Base-by-base conservation (phyloP, 2,113 vertebrate species). In the Romanogobio albipinnatus region DNA sequence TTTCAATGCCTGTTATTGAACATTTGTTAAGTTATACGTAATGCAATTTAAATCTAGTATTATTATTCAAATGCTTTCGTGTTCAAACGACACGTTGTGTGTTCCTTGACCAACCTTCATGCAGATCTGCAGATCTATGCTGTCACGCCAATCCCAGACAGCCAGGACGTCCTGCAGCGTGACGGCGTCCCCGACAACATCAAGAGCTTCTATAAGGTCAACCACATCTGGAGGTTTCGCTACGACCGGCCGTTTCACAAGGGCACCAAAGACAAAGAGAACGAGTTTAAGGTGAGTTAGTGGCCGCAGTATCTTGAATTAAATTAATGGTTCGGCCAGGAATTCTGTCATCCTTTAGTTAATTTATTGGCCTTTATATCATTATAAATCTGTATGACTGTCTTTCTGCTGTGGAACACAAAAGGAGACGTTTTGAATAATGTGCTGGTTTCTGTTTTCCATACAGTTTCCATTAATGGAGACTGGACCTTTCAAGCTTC, bases 121-220 rank as follows among this genome's bases (percentile, higher is more conserved):
- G 29, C 36, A 99, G 98, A 99, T 93, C 93, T 99, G 92, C 98
- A 99, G 94, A 99, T 99, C 88, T 99, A 99, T 68, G 98, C 98
- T 0, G 98, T 99, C 51, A 97, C 96, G 10, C 98, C 98, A 36
- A 99, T 99, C 89, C 98, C 98, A 0, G 98, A 99, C 93, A 98
- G 96, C 45, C 97, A 98, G 89, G 98, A 99, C 81, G 97, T 99
- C 26, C 93, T 99, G 82, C 98, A 99, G 92, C 95, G 97, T 83
- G 97, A 99, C 0, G 97, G 97, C 0, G 96, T 99, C 85, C 97
- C 97, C 0, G 97, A 99, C 94, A 99, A 98, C 90, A 98, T 99
- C 93, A 99, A 99, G 90, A 99, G 97, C 92, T 99, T 99, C 93
- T 99, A 99, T 92, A 98, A 98, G 95, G 97, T 99, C 90, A 99